A percentile compares a stretch with the other conserved stretches of the same genome.
Evolutionary conservation across 1,140 invertebrate species (phyloP).

Genomic region (Propsilocerus akamusi): DNA sequence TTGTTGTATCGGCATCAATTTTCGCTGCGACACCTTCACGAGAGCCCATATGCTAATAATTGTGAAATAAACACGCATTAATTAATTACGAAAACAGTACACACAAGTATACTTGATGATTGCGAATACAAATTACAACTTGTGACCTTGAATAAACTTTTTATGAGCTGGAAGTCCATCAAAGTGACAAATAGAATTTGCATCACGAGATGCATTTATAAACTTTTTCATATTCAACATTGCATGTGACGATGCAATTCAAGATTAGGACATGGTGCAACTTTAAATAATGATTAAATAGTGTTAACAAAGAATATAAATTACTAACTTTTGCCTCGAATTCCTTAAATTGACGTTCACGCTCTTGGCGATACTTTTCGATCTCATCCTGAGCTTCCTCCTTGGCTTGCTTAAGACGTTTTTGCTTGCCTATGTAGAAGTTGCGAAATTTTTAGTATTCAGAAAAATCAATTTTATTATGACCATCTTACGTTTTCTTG

Average conservation of each 20-base stretch:
- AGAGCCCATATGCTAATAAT: conserved; percentile 64
- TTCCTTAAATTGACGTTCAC: conserved; percentile 74
- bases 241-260: neutral
- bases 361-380: conserved; percentile 81
- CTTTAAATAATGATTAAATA: neutral
- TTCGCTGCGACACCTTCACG: conserved; percentile 67
- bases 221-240: neutral
- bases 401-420: conserved; percentile 91
- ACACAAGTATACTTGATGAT: neutral
- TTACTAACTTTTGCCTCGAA: conserved; percentile 62
- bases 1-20: conserved; percentile 62
- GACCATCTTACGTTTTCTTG: conserved; percentile 75
- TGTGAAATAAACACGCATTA: conserved; percentile 1
- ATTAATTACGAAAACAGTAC: neutral
- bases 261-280: neutral
- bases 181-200: too few species aligned
- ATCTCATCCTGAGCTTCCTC: conserved; percentile 96
- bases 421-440: conserved; percentile 59
- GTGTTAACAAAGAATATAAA: neutral
- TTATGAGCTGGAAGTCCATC: too few species aligned
- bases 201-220: too few species aligned
- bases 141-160: too few species aligned
- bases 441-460: neutral
- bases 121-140: neutral
- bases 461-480: neutral